Evolutionary conservation across 2,113 vertebrate species (phyloP).

Genomic region (Otocyon megalotis): DNA sequence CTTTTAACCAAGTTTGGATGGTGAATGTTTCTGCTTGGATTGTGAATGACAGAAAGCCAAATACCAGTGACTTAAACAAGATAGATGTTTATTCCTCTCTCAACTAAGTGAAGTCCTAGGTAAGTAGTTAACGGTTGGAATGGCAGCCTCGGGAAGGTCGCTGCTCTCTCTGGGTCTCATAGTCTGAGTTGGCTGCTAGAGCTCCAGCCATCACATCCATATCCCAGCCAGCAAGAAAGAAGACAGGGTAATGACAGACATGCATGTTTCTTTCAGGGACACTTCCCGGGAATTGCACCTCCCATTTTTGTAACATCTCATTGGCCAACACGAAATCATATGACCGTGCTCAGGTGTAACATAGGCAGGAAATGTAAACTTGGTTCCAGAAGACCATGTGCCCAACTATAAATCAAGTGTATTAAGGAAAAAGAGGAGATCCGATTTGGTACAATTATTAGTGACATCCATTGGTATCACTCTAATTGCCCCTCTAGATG

Average conservation of each 20-base stretch:
- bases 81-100: background rate
- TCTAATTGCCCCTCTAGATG: background rate
- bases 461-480: background rate
- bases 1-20: background rate
- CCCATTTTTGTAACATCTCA: background rate
- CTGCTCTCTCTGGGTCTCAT: background rate
- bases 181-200: background rate
- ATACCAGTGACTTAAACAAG: background rate
- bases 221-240: background rate
- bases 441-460: background rate
- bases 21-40: background rate
- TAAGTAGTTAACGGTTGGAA: background rate
- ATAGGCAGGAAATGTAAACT: background rate
- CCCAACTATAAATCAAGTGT: background rate
- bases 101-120: background rate
- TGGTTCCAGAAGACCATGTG: background rate
- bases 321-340: background rate
- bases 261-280: background rate
- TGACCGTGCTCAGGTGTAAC: background rate
- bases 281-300: background rate
- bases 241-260: background rate
- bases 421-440: background rate
- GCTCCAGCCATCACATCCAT: constrained; percentile 26
- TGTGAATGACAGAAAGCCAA: background rate
- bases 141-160: background rate